These are phyloP conservation scores for Drosophila guanche DNA, from an alignment of 1,140 invertebrate species.

Conservation along the genomic window DNA sequence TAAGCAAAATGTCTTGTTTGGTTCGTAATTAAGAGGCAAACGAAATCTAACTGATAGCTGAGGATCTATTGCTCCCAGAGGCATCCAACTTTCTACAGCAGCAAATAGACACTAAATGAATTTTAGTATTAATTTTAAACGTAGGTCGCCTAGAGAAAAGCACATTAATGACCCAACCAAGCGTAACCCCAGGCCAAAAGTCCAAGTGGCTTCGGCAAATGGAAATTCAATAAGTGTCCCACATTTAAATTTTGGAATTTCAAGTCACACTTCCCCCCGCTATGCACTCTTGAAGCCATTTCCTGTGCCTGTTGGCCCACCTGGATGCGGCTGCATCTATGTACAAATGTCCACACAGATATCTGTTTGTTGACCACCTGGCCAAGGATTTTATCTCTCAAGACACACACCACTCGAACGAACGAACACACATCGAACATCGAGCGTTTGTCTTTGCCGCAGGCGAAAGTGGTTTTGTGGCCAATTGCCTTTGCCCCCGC, in stretches of 20 bases:
- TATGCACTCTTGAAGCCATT: background rate
- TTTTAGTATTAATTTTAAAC: background rate
- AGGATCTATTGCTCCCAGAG: background rate
- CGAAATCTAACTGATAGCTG: background rate
- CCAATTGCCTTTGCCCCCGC: constrained; percentile 29
- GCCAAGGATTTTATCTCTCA: constrained; percentile 42
- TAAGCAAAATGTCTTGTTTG: constrained; percentile 21
- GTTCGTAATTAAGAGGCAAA: constrained; percentile 14
- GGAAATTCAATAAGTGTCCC: constrained; percentile 15
- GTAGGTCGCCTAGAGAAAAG: background rate
- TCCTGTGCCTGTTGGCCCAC: constrained; percentile 37
- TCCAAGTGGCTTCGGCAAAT: background rate
- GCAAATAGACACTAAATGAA: background rate
- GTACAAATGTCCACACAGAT: constrained; percentile 14
- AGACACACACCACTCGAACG: constrained; percentile 29
- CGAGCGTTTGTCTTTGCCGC: constrained; percentile 35
- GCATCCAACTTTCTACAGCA: background rate
- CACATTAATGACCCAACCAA: background rate
- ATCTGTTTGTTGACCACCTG: constrained; percentile 49
- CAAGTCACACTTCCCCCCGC: constrained; percentile 3
- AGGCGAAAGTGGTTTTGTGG: constrained; percentile 63
- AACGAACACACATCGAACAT: constrained; percentile 29
- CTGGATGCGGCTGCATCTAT: constrained; percentile 28
- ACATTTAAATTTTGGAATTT: constrained; percentile 28
- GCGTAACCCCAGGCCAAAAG: background rate